Base-by-base conservation (phyloP, 2,113 vertebrate species). In the Pavo muticus region DNA sequence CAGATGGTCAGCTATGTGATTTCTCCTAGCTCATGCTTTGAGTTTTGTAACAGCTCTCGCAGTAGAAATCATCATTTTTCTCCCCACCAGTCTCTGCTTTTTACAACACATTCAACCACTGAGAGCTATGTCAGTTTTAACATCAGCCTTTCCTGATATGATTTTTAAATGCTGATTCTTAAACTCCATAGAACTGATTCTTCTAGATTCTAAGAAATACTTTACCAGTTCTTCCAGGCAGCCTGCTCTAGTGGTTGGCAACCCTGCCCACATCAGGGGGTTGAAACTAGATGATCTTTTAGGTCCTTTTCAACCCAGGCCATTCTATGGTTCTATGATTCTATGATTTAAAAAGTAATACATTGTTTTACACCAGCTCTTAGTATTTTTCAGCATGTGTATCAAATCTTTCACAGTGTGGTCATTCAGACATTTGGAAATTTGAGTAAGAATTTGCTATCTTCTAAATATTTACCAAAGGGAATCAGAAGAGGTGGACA, bases 71-170 rank as follows among this genome's bases (percentile, higher is more conserved):
- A 84, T 75, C 71, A 75, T 2, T 79, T 95, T 95, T 94, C 30
- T 78, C 70, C 82, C 57, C 64, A 73, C 74, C 39, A 75, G 13
- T 52, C 61, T 77, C 27, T 88, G 70, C 61, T 94, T 95, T 91
- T 93, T 93, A 54, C 92, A 76, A 70, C 48, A 78, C 37, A 67
- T 82, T 73, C 78, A 91, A 4, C 15, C 32, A 59, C 71, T 90
- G 94, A 94, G 91, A 94, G 67, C 92, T 83, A 65, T 68, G 52
- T 37, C 32, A 57, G 90, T 78, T 86, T 94, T 91, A 84, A 81
- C 42, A 87, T 68, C 35, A 78, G 45, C 69, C 42, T 78, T 84
- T 71, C 25, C 39, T 71, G 72, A 70, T 88, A 52, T 32, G 32
- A 81, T 76, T 91, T 91, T 12, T 56, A 50, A 90, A 91, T 86